Conservation (phyloP, 2,797 vertebrate species). For the Malurus leucopterus region DNA sequence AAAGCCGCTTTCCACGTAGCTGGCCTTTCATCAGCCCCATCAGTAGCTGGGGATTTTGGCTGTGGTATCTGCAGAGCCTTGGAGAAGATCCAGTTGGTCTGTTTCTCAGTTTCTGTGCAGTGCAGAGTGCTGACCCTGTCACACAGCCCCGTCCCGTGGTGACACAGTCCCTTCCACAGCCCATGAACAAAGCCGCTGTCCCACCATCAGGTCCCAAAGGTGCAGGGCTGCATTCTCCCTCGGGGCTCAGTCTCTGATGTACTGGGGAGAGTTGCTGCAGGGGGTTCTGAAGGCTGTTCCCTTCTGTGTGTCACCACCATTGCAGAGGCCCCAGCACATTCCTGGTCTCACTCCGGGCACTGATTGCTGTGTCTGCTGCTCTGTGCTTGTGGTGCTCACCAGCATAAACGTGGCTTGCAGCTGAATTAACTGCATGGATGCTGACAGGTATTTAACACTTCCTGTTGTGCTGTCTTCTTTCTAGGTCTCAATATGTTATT, state of each 20-base stretch:
- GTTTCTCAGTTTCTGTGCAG: background rate
- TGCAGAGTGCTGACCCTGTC: background rate
- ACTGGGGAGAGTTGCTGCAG: background rate
- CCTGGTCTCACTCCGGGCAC: background rate
- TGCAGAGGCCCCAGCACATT: background rate
- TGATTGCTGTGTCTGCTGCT: background rate
- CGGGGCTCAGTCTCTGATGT: background rate
- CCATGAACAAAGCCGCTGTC: background rate
- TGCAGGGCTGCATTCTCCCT: background rate
- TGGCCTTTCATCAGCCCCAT: background rate
- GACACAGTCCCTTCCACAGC: accelerated
- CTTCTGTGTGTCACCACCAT: background rate
- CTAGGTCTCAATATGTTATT: background rate
- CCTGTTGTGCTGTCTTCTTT: background rate
- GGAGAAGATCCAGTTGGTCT: background rate
- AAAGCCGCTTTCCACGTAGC: background rate
- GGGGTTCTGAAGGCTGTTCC: background rate
- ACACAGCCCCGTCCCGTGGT: background rate
- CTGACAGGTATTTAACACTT: background rate
- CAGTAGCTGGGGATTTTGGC: background rate
- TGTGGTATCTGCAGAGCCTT: background rate
- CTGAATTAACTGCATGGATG: accelerated
- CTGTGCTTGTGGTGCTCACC: background rate
- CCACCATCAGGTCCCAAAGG: background rate
- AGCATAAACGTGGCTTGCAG: background rate